Conservation (phyloP, 2,888 invertebrate species). For the Tetramorium bicarinatum region DNA sequence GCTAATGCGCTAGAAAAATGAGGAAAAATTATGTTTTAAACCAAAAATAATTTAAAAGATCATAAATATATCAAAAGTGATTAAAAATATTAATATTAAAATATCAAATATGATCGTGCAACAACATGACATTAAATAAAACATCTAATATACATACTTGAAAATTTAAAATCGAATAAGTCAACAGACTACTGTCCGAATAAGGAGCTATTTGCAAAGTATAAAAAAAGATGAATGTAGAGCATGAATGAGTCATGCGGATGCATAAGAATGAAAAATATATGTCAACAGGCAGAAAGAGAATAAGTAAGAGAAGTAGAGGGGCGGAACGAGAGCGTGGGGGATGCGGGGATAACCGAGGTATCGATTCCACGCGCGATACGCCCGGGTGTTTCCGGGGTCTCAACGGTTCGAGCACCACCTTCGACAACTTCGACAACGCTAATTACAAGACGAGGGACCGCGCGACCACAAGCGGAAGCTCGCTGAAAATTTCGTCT, state of each 20-base stretch:
- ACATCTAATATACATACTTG: background rate
- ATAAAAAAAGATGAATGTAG: slow-evolving; percentile 1
- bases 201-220: background rate
- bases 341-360: slow-evolving; percentile 69
- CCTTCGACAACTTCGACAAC: slow-evolving; percentile 76
- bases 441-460: slow-evolving; percentile 75
- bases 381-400: slow-evolving; percentile 75
- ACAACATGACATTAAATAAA: background rate
- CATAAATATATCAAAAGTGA: background rate
- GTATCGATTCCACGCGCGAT: slow-evolving; percentile 76
- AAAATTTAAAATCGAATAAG: slow-evolving; percentile 5
- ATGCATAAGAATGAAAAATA: slow-evolving; percentile 42
- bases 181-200: background rate
- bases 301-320: slow-evolving; percentile 14
- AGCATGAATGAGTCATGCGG: background rate
- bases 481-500: slow-evolving; percentile 62
- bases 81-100: background rate
- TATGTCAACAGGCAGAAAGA: slow-evolving; percentile 34
- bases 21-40: background rate
- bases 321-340: slow-evolving; percentile 33
- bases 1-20: background rate
- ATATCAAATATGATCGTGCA: background rate
- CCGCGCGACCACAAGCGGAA: slow-evolving; percentile 64
- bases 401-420: slow-evolving; percentile 70
- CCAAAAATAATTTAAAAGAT: background rate